A percentile compares a stretch with the other conserved stretches of the same genome.
Conservation (phyloP, 2,888 invertebrate genomes). For the Andrena chrysosceles region DNA sequence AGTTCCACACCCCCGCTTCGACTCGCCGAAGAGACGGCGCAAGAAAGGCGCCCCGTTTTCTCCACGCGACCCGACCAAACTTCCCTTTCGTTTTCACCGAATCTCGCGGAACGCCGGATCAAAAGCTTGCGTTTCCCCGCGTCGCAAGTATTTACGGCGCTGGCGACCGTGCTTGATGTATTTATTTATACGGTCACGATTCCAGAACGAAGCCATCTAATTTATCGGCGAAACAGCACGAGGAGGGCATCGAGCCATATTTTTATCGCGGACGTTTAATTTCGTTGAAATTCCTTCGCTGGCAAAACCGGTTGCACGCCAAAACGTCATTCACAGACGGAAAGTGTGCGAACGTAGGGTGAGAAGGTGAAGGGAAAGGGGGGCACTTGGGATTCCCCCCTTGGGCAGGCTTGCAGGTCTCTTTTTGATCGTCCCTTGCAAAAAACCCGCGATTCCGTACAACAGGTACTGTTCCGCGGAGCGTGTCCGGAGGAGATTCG, state of each 20-base stretch:
- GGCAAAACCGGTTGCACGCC: constrained; percentile 66
- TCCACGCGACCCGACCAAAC: too few species aligned
- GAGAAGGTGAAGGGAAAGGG: background rate
- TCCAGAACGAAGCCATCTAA: constrained; percentile 46
- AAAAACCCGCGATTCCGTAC: constrained; percentile 49
- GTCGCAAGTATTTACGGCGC: constrained; percentile 28
- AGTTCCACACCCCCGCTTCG: too few species aligned
- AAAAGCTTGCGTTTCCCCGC: background rate
- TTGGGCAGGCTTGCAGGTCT: constrained; percentile 17
- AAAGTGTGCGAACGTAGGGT: background rate
- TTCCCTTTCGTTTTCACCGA: constrained; percentile 4
- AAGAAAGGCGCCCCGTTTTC: too few species aligned
- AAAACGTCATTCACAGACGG: constrained; percentile 64
- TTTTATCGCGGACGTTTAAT: constrained; percentile 60
- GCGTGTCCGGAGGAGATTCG: constrained; percentile 14
- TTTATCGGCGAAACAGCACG: constrained; percentile 42
- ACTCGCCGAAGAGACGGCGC: too few species aligned
- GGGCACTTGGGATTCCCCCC: constrained; percentile 16
- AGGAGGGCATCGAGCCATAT: constrained; percentile 44
- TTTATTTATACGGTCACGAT: constrained; percentile 48
- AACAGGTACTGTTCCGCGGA: constrained; percentile 50
- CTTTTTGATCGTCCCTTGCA: constrained; percentile 36
- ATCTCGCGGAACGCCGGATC: background rate
- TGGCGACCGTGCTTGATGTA: constrained; percentile 21
- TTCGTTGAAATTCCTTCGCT: constrained; percentile 58